Conservation (phyloP, 2,113 vertebrate genomes). For the Jaculus jaculus region DNA sequence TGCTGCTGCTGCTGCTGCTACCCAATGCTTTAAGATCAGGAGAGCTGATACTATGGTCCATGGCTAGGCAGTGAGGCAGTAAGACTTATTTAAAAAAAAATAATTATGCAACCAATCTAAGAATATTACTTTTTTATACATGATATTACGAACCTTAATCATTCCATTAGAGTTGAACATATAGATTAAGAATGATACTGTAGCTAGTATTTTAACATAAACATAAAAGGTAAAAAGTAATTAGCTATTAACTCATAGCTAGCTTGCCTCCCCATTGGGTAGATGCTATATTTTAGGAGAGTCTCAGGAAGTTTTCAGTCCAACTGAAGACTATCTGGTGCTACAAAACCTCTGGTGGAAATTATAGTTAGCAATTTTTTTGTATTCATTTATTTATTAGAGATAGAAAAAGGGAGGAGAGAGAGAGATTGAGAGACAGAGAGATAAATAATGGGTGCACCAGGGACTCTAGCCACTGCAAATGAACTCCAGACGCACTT, state of each 20-base stretch:
- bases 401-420: too few relatives aligned
- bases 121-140: slow-evolving; percentile 29
- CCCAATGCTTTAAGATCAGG: not conserved
- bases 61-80: not conserved
- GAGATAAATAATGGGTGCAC: too few relatives aligned
- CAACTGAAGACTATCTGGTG: not conserved
- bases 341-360: not conserved
- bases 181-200: not conserved
- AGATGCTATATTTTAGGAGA: slow-evolving; percentile 15
- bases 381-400: too few relatives aligned
- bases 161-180: not conserved
- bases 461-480: too few relatives aligned
- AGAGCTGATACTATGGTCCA: not conserved
- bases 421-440: too few relatives aligned
- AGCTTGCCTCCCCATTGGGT: not conserved
- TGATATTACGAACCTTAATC: not conserved
- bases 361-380: not conserved
- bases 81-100: not conserved
- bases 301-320: slow-evolving; percentile 20
- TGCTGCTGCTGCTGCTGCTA: not conserved
- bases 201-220: slow-evolving; percentile 12
- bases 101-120: not conserved
- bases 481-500: too few relatives aligned
- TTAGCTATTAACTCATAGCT: not conserved
- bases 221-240: not conserved